Evolutionary conservation across 2,113 vertebrate genomes (phyloP).

Genomic region (Salvelinus sp.): DNA sequence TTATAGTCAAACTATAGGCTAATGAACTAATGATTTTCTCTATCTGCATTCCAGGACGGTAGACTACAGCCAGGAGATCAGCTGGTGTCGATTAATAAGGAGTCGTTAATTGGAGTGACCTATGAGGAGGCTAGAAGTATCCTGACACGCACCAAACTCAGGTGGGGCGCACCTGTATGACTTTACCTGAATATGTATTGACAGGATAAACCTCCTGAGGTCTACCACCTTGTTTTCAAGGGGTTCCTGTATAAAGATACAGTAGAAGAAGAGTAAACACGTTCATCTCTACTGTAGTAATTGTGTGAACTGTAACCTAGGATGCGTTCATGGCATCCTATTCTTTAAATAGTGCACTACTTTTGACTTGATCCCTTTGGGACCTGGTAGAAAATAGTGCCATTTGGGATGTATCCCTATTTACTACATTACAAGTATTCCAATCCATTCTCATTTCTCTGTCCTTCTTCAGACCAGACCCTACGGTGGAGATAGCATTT

Average conservation of each 20-base stretch:
- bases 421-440: too few relatives aligned
- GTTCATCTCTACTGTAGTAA: not conserved
- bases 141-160: constrained; percentile 80
- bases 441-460: not conserved
- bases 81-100: constrained; percentile 91
- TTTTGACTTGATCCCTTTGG: too few relatives aligned
- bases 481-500: constrained; percentile 89
- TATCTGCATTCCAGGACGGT: constrained; percentile 80
- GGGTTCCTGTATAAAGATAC: not conserved
- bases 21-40: not conserved
- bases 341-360: too few relatives aligned
- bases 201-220: too few relatives aligned
- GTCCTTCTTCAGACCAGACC: constrained; percentile 77
- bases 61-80: constrained; percentile 89
- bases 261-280: not conserved
- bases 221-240: too few relatives aligned
- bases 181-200: not conserved
- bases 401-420: too few relatives aligned
- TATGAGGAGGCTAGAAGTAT: constrained; percentile 89
- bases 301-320: too few relatives aligned
- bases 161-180: constrained; percentile 65
- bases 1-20: constrained; percentile 51
- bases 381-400: too few relatives aligned
- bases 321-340: not conserved
- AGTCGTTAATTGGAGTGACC: constrained; percentile 89